phyloP scores from a whole-genome alignment of 2,888 invertebrate genomes.

The Lydus trimaculatus region DNA sequence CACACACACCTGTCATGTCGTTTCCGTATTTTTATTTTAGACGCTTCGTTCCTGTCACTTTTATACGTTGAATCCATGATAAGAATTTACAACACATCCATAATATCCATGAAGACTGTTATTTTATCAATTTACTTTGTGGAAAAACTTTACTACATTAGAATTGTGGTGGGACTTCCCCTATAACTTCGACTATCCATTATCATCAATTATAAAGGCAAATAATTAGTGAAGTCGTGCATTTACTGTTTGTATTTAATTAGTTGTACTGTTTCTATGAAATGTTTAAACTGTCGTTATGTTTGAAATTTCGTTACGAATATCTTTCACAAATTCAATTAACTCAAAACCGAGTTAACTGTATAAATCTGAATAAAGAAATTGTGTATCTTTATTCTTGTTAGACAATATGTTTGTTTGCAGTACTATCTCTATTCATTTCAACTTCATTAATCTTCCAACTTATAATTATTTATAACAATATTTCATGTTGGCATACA shows the following conservation, averaged over 20 bases:
- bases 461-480: slow-evolving; percentile 26
- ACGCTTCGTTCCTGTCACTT: neutral
- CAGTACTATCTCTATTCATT: neutral
- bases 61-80: neutral
- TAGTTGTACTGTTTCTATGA: neutral
- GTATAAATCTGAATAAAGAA: neutral
- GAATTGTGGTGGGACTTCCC: no score
- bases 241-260: neutral
- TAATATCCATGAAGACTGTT: neutral
- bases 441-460: slow-evolving; percentile 10
- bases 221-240: neutral
- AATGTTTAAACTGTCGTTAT: neutral
- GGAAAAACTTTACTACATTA: neutral
- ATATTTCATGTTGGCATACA: slow-evolving; percentile 24
- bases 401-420: neutral
- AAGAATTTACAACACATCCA: neutral
- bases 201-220: neutral
- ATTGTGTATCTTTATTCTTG: neutral
- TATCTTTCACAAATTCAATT: neutral
- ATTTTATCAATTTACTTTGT: neutral
- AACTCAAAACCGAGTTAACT: neutral
- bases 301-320: neutral
- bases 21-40: neutral
- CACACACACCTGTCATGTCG: neutral
- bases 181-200: neutral